Conservation (phyloP, 2,113 vertebrate species). For the Hepsetus odoe region DNA sequence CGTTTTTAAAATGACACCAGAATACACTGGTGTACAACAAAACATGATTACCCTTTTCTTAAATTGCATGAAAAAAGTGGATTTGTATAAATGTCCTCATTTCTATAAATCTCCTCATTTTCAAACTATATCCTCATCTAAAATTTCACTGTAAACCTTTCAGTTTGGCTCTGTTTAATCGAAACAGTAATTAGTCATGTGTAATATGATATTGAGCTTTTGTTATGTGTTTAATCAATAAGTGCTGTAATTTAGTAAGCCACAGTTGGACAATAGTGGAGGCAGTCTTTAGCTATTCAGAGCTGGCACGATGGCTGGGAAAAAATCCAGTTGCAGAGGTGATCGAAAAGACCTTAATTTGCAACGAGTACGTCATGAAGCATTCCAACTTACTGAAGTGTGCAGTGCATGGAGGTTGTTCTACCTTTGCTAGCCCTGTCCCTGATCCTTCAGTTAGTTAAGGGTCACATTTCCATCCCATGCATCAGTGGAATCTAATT, state of each 20-base stretch:
- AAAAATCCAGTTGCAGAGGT: background rate
- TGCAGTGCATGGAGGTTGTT: slow-evolving; percentile 38
- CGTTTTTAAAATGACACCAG: too few relatives aligned
- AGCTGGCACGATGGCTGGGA: slow-evolving; percentile 2
- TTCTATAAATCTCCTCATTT: too few relatives aligned
- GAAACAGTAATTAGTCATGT: background rate
- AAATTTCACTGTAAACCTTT: background rate
- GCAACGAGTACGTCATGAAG: slow-evolving; percentile 19
- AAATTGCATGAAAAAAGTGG: too few relatives aligned
- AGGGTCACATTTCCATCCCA: slow-evolving; percentile 73
- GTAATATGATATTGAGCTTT: slow-evolving; percentile 9
- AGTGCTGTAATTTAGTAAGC: background rate
- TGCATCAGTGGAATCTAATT: slow-evolving; percentile 76
- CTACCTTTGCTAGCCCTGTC: slow-evolving; percentile 66
- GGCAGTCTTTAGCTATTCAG: background rate
- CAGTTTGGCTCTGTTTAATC: background rate
- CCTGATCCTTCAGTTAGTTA: slow-evolving; percentile 72
- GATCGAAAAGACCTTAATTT: slow-evolving; percentile 21
- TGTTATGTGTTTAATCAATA: slow-evolving; percentile 7
- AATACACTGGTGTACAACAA: too few relatives aligned
- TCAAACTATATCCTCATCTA: background rate
- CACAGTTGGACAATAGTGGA: background rate
- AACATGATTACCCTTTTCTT: too few relatives aligned
- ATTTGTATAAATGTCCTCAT: too few relatives aligned
- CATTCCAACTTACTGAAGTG: slow-evolving; percentile 27